phyloP scores from a whole-genome alignment of 2,888 invertebrate species.

The Agapostemon virescens region DNA sequence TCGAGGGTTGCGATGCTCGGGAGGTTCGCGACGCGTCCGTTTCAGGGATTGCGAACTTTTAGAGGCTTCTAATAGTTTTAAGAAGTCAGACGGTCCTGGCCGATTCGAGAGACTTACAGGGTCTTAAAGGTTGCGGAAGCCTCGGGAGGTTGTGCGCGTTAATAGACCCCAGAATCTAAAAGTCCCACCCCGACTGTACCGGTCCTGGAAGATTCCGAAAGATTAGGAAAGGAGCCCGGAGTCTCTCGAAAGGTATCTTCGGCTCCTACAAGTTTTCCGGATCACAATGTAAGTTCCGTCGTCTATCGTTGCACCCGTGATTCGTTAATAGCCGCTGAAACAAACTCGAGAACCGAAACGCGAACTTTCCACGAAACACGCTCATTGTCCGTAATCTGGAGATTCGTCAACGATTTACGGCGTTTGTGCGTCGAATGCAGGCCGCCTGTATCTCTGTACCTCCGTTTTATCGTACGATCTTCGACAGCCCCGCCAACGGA shows the following conservation, averaged over 20 bases:
- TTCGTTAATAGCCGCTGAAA: background rate
- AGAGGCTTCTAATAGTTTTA: background rate
- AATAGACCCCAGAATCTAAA: constrained; percentile 2
- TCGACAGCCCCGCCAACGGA: background rate
- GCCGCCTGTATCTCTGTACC: background rate
- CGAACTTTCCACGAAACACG: background rate
- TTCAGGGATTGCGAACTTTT: constrained; percentile 1
- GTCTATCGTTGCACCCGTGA: background rate
- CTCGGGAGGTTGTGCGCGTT: constrained; percentile 2
- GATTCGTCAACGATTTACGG: background rate
- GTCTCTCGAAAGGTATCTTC: background rate
- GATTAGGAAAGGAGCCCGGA: background rate
- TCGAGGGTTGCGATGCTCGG: background rate
- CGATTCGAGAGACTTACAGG: background rate
- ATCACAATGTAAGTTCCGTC: background rate
- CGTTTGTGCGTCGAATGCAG: background rate
- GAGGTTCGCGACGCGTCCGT: background rate
- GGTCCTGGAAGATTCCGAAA: background rate
- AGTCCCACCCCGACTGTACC: background rate
- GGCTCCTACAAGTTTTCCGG: background rate
- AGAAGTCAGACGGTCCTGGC: constrained; percentile 1
- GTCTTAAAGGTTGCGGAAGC: background rate
- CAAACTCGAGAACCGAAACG: background rate
- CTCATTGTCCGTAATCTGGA: background rate
- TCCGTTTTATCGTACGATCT: constrained; percentile 33